These are phyloP conservation scores for Dryobates pubescens DNA, from an alignment of 2,797 vertebrate species.

Conservation along the genomic window DNA sequence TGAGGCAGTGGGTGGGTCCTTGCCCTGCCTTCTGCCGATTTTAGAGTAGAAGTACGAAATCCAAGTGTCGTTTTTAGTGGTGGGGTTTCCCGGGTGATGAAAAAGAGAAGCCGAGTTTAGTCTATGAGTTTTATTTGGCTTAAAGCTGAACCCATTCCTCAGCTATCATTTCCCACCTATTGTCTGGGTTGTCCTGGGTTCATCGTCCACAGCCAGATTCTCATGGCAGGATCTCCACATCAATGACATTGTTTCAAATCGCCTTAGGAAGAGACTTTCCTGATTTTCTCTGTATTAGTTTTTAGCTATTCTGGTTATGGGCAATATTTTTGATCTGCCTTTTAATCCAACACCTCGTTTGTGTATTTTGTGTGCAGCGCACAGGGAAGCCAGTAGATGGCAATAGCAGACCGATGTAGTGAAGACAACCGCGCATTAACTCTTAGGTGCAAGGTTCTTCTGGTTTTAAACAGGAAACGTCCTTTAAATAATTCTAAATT, in stretches of 20 bases:
- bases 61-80: conserved; percentile 30
- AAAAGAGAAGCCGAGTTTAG: conserved; percentile 1
- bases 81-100: conserved; percentile 41
- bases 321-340: not conserved
- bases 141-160: conserved; percentile 43
- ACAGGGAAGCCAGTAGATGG: conserved; percentile 77
- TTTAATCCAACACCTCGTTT: conserved; percentile 10
- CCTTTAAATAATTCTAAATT: conserved; percentile 53
- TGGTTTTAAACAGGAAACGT: conserved; percentile 40
- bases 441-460: not conserved
- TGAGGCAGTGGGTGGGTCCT: not conserved
- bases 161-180: conserved; percentile 42
- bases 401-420: conserved; percentile 73
- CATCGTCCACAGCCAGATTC: conserved; percentile 15
- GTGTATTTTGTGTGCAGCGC: conserved; percentile 22
- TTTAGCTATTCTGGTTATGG: not conserved
- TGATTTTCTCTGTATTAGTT: not conserved
- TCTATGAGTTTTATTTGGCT: conserved; percentile 56
- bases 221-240: not conserved
- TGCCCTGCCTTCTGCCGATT: conserved; percentile 38
- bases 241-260: conserved; percentile 12
- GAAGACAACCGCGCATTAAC: not conserved
- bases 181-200: conserved; percentile 40
- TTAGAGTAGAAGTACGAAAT: conserved; percentile 42
- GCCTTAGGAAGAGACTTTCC: not conserved